phyloP scores from a whole-genome alignment of 2,888 invertebrate species.

The Hyles lineata region DNA sequence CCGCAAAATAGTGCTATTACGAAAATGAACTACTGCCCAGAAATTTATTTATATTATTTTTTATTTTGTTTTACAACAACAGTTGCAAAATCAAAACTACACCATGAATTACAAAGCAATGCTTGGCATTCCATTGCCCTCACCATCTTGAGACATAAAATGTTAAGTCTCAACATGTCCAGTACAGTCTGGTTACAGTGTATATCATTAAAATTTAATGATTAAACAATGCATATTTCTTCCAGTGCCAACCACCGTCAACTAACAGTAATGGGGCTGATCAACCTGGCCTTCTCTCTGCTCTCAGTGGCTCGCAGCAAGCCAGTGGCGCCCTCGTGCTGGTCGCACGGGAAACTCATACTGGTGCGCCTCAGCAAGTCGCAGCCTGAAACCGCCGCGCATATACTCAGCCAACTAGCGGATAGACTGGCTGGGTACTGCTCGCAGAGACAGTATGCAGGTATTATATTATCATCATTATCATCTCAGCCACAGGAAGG shows the following conservation, averaged over 20 bases:
- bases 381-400: slow-evolving; percentile 66
- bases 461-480: slow-evolving; percentile 43
- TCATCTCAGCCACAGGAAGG: too few relatives aligned
- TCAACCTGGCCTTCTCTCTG: slow-evolving; percentile 67
- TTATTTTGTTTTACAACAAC: too few relatives aligned
- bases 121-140: too few relatives aligned
- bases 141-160: too few relatives aligned
- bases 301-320: slow-evolving; percentile 57
- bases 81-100: too few relatives aligned
- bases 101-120: too few relatives aligned
- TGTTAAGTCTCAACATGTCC: too few relatives aligned
- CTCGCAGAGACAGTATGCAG: slow-evolving; percentile 64
- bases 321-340: slow-evolving; percentile 56
- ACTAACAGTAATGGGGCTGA: slow-evolving; percentile 70
- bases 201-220: too few relatives aligned
- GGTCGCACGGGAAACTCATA: slow-evolving; percentile 69
- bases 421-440: slow-evolving; percentile 62
- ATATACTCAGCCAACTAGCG: slow-evolving; percentile 63
- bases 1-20: too few relatives aligned
- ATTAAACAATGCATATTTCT: slow-evolving; percentile 33
- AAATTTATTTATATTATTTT: not conserved
- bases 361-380: slow-evolving; percentile 68
- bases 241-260: slow-evolving; percentile 73
- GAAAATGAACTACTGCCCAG: too few relatives aligned
- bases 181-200: too few relatives aligned